Evolutionary conservation across 92 coral and sea anemone species (phyloP), one percentile per base, ranked within the genome.

Genomic region (Meandrina meandrites): DNA sequence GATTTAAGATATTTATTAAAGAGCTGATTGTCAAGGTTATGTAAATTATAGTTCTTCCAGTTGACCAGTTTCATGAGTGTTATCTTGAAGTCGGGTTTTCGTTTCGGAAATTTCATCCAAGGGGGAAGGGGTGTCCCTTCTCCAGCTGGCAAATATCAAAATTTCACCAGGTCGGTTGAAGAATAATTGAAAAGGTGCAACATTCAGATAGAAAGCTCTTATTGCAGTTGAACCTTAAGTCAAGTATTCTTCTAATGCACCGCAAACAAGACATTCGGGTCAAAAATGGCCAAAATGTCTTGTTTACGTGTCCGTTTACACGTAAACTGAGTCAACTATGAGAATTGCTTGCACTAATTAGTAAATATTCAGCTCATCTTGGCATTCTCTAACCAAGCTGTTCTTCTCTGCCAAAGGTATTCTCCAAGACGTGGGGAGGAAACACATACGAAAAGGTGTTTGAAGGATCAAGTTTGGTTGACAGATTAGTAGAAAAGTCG

Each of bases 401-500:
- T 66, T 27, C 35, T 66, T 12, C 34, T 66, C 28, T 66, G 16
- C 18, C 10, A 11, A 73, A 93, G 96, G 90, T 87, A 77, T 91
- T 91, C 64, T 71, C 93, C 1, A 93, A 91, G 79, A 90, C 87
- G 30, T 93, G 96, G 96, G 80, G 96, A 79, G 96, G 94, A 14
- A 90, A 86, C 72, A 91, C 86, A 15, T 91, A 88, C 89, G 82
- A 89, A 14, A 87, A 90, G 32, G 92, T 92, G 78, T 93, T 93
- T 28, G 88, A 87, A 56, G 96, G 96, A 24, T 90, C 93, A 81
- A 87, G 78, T 24, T 90, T 91, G 35, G 75, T 93, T 24, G 88
- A 89, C 72, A 86, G 34, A 13, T 37, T 91, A 14, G 28, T 89
- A 56, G 40, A 54, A 76, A 79, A 78, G 28, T 84, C 86, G 11